Conservation (phyloP, 2,797 vertebrate species). For the Neosilurus hyrtlii region DNA sequence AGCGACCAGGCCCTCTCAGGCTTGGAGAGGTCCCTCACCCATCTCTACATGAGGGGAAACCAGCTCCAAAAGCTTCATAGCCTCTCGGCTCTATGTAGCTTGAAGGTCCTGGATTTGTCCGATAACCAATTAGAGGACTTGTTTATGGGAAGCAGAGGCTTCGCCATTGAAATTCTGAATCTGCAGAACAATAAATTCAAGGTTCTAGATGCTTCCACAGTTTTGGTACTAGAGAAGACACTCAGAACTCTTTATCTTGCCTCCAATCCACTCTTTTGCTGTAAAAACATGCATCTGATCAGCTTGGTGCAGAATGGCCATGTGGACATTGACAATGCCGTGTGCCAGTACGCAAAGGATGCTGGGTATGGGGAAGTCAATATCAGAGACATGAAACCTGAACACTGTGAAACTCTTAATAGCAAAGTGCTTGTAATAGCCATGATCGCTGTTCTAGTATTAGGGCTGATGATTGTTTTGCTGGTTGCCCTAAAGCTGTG, state of each 20-base stretch:
- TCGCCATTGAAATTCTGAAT: constrained; percentile 84
- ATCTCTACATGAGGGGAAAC: constrained; percentile 82
- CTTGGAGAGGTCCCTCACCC: constrained; percentile 81
- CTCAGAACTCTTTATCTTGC: constrained; percentile 85
- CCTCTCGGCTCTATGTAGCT: constrained; percentile 75
- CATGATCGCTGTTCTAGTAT: constrained; percentile 56
- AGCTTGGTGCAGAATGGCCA: constrained; percentile 78
- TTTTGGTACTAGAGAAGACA: constrained; percentile 77
- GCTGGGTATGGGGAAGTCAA: constrained; percentile 73
- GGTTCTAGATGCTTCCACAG: constrained; percentile 75
- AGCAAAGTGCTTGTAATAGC: constrained; percentile 66
- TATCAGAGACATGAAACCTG: constrained; percentile 69
- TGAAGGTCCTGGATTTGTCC: constrained; percentile 83
- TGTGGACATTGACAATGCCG: constrained; percentile 76
- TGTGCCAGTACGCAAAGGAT: constrained; percentile 72
- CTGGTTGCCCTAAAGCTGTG: constrained; percentile 63
- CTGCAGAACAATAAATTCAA: constrained; percentile 87
- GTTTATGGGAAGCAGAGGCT: constrained; percentile 75
- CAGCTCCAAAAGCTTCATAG: constrained; percentile 75
- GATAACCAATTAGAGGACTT: constrained; percentile 82
- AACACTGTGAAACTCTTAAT: constrained; percentile 78
- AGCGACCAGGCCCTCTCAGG: constrained; percentile 75
- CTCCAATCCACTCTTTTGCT: constrained; percentile 90
- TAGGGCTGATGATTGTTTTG: constrained; percentile 44
- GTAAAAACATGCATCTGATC: constrained; percentile 80